These are phyloP conservation scores for Potamarius usumacintae DNA, from an alignment of 2,113 vertebrate genomes.

Conservation along the genomic window DNA sequence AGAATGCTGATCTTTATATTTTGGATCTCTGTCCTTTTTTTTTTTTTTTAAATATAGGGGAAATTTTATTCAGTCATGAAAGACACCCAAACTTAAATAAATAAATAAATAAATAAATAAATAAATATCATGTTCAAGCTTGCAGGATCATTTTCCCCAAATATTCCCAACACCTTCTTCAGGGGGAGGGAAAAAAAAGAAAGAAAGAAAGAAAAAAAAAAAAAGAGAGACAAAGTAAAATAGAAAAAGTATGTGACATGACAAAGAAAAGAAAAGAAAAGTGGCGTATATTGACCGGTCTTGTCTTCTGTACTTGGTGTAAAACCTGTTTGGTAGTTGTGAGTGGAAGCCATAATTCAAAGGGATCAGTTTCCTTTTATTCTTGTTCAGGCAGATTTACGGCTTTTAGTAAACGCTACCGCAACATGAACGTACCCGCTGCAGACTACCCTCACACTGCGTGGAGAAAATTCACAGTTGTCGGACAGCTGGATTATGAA, in stretches of 20 bases:
- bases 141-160: constrained; percentile 24
- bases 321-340: constrained; percentile 55
- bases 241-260: constrained; percentile 8
- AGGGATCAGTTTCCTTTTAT: constrained; percentile 60
- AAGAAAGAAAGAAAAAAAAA: not conserved
- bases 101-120: constrained; percentile 19
- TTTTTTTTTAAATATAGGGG: not conserved
- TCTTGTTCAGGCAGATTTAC: constrained; percentile 62
- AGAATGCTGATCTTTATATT: not conserved
- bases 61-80: not conserved
- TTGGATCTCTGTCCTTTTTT: not conserved
- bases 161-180: constrained; percentile 14
- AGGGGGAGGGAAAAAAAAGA: not conserved
- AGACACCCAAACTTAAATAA: not conserved
- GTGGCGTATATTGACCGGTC: constrained; percentile 36
- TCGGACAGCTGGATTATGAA: not conserved
- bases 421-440: not conserved
- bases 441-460: not conserved
- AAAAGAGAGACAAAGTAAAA: constrained; percentile 28
- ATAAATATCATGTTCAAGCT: constrained; percentile 41
- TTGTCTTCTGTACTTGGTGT: constrained; percentile 41
- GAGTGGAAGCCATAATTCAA: constrained; percentile 54
- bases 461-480: not conserved
- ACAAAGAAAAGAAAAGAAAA: not conserved
- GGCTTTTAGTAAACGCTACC: constrained; percentile 53